Base-by-base conservation (phyloP, 2,113 vertebrate species). In the Oxyura jamaicensis region DNA sequence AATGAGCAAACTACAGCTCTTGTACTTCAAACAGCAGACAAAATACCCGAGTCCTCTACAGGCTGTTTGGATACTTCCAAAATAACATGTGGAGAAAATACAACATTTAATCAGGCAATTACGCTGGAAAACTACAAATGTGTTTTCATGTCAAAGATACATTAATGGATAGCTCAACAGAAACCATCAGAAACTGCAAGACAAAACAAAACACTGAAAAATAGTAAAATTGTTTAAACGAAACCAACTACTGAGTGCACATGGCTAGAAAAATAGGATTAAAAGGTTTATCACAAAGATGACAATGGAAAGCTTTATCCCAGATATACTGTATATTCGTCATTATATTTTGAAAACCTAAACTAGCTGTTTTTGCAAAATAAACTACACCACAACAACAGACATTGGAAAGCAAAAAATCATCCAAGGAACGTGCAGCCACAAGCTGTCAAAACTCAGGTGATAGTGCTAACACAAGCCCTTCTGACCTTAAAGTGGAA, bases 21-120 rank as follows among this genome's bases (percentile, higher is more conserved):
- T 69, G 11, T 7, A 80, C 65, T 82, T 91, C 81, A 86, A 83
- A 93, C 80, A 92, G 78, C 42, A 83, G 82, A 88, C 62, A 59
- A 42, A 94, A 77, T 41, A 89, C 33, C 25, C 81, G 60, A 84
- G 90, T 69, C 65, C 71, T 87, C 41, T 29, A 68, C 13, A 52
- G n/a, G 13, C 55, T 67, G 41, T 63, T 83, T 59, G 65, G 41
- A 66, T 33, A 73, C 26, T 72, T 68, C 75, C 67, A 86, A 84
- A 93, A 74, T 0, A 13, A 6, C 48, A 71, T 36, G 46, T 8
- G 53, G 16, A 82, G 52, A 19, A 82, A 92, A 81, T 1, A 5
- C 36, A 93, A 55, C 20, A 44, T 58, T 91, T 83, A 75, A 77
- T 66, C 1, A 0, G 63, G 15, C n/a, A 60, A 10, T 7, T 72